phyloP scores from a whole-genome alignment of 2,113 vertebrate genomes.

The Siphamia tubifer region DNA sequence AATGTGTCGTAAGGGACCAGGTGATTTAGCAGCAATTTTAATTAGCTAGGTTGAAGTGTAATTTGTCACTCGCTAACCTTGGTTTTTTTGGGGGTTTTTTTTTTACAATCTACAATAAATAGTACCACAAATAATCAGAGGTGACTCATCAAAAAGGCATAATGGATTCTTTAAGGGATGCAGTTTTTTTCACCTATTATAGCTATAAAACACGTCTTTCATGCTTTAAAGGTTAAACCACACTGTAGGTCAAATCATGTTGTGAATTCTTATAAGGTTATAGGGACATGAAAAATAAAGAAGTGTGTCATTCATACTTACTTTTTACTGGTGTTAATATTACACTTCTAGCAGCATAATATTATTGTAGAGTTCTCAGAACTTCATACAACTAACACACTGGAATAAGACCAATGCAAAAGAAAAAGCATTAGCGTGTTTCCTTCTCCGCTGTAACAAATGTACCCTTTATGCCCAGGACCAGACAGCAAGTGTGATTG shows the following conservation, averaged over 20 bases:
- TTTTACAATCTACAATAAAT: neutral
- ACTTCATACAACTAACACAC: neutral
- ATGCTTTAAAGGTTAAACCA: no score
- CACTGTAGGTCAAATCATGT: no score
- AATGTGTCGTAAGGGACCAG: neutral
- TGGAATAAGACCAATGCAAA: slow-evolving; percentile 12
- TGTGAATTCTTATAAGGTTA: neutral
- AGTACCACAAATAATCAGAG: neutral
- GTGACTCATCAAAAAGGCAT: slow-evolving; percentile 10
- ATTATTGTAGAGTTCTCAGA: slow-evolving; percentile 9
- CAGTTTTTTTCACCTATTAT: no score
- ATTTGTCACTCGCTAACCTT: neutral
- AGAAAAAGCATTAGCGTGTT: slow-evolving; percentile 7
- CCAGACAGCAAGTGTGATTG: slow-evolving; percentile 44
- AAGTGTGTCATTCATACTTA: neutral
- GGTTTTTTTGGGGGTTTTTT: no score
- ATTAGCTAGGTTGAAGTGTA: neutral
- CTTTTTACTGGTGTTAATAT: neutral
- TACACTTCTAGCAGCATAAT: neutral
- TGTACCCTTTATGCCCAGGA: slow-evolving; percentile 47
- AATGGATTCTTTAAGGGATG: neutral
- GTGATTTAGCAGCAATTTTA: slow-evolving; percentile 5
- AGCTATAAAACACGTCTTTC: no score
- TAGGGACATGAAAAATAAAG: neutral
- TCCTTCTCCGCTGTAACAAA: slow-evolving; percentile 50